Conservation (phyloP, 2,888 invertebrate species). For the Dryococelus australis region DNA sequence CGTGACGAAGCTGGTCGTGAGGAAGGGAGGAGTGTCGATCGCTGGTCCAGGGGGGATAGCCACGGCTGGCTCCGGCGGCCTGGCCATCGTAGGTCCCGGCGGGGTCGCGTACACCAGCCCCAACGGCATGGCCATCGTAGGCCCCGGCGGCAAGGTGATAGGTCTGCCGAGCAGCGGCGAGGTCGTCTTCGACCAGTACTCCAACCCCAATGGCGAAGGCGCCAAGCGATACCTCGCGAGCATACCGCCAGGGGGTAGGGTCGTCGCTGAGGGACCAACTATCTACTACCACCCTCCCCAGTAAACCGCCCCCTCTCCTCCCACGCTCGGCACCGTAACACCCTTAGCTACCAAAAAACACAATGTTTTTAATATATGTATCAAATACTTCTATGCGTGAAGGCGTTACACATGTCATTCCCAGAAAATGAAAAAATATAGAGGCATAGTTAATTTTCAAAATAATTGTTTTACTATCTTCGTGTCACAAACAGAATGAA, state of each 20-base stretch:
- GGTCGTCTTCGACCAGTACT: not conserved
- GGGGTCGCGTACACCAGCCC: conserved; percentile 79
- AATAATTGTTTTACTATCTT: too few species aligned
- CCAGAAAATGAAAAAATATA: too few species aligned
- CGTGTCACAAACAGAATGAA: too few species aligned
- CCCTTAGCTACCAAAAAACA: too few species aligned
- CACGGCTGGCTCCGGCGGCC: conserved; percentile 80
- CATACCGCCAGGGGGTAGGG: conserved; percentile 69
- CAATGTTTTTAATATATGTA: too few species aligned
- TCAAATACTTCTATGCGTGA: too few species aligned
- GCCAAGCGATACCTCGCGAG: conserved; percentile 50
- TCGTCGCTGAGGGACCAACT: conserved; percentile 77
- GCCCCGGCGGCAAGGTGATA: conserved; percentile 74
- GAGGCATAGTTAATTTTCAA: too few species aligned
- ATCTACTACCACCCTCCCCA: conserved; percentile 67
- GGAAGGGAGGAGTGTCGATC: conserved; percentile 79
- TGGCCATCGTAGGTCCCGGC: conserved; percentile 81
- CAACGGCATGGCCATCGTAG: conserved; percentile 77
- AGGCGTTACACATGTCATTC: too few species aligned
- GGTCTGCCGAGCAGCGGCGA: conserved; percentile 49
- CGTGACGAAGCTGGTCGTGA: conserved; percentile 65
- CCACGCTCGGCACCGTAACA: too few species aligned
- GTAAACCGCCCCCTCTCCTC: not conserved
- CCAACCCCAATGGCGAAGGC: conserved; percentile 33
- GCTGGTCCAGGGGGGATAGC: conserved; percentile 85